phyloP scores from a whole-genome alignment of 2,888 invertebrate species.

The Spisula solida region DNA sequence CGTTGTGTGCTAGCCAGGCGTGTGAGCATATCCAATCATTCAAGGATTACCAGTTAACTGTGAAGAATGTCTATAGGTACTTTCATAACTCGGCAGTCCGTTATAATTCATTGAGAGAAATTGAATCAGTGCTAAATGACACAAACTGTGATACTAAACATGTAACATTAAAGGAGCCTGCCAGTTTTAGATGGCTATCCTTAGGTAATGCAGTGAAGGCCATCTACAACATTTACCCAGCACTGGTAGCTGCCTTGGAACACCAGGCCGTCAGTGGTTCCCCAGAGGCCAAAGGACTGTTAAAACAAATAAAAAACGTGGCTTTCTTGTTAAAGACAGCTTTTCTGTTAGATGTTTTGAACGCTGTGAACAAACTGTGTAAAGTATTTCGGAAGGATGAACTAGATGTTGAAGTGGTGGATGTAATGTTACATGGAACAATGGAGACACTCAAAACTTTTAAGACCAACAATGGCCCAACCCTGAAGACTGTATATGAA shows the following conservation, averaged over 20 bases:
- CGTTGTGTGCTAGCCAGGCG: constrained; percentile 39
- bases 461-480: constrained; percentile 39
- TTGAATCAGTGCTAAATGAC: constrained; percentile 34
- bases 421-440: constrained; percentile 23
- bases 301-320: constrained; percentile 29
- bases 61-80: constrained; percentile 35
- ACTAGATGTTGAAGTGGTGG: constrained; percentile 48
- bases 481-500: constrained; percentile 18
- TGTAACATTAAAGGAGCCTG: constrained; percentile 36
- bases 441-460: constrained; percentile 15
- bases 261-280: constrained; percentile 1
- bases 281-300: constrained; percentile 31
- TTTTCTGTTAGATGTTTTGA: constrained; percentile 49
- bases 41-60: constrained; percentile 14
- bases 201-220: constrained; percentile 28
- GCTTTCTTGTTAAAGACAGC: constrained; percentile 30
- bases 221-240: constrained; percentile 24
- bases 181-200: constrained; percentile 37
- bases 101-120: constrained; percentile 42
- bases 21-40: neutral
- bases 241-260: constrained; percentile 28
- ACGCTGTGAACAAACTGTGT: constrained; percentile 43
- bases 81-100: constrained; percentile 40
- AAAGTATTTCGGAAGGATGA: constrained; percentile 47
- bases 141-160: constrained; percentile 23